These are phyloP conservation scores for Argynnis bischoffii DNA, from an alignment of 2,888 invertebrate genomes.

Conservation along the genomic window DNA sequence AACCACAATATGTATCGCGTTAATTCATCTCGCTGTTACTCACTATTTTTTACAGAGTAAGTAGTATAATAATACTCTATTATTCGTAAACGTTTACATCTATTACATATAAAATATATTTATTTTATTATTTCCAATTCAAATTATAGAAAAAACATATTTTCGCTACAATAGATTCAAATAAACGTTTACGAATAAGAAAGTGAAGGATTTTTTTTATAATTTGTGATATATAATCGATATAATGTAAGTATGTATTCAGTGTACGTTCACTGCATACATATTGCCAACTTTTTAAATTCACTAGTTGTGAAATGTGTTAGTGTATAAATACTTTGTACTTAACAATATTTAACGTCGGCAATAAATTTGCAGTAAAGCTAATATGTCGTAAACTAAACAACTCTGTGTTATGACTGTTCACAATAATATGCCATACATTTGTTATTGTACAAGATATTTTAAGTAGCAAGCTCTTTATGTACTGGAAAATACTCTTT, in stretches of 20 bases:
- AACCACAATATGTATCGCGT: constrained; percentile 24
- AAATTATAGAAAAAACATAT: constrained; percentile 1
- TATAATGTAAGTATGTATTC: background rate
- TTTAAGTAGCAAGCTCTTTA: constrained; percentile 16
- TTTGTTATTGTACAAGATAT: constrained; percentile 28
- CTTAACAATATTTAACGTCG: constrained; percentile 43
- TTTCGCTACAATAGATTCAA: constrained; percentile 12
- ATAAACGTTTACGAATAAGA: constrained; percentile 1
- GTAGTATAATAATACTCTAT: constrained; percentile 20
- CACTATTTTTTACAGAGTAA: constrained; percentile 25
- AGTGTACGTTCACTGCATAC: constrained; percentile 16
- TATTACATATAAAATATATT: constrained; percentile 11
- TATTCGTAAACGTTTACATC: constrained; percentile 8
- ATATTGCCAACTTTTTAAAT: constrained; percentile 26
- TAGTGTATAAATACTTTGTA: constrained; percentile 48
- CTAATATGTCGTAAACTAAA: constrained; percentile 39
- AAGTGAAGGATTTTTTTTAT: background rate
- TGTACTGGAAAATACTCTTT: background rate
- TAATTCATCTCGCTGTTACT: constrained; percentile 17
- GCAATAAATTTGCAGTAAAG: constrained; percentile 43
- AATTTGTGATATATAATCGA: constrained; percentile 2
- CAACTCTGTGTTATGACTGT: constrained; percentile 37
- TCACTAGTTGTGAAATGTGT: constrained; percentile 30
- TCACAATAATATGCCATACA: constrained; percentile 32
- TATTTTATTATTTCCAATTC: constrained; percentile 5